Percentiles rank a stretch among this genome's conserved stretches.
These are phyloP conservation scores for Amblyteles armatorius DNA, from an alignment of 2,888 invertebrate genomes.

Conservation along the genomic window DNA sequence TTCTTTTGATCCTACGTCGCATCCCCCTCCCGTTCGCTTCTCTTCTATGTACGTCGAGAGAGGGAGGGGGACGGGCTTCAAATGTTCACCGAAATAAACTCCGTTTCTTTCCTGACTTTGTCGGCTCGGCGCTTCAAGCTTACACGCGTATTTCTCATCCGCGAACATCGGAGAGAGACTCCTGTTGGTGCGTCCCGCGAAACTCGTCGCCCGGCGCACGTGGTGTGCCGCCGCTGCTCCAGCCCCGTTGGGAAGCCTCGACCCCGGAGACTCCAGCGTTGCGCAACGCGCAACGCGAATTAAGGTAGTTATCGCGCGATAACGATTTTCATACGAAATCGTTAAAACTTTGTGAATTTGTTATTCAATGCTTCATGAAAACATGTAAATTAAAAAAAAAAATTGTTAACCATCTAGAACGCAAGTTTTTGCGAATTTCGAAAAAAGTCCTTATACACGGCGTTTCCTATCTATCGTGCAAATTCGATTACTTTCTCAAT, in stretches of 20 bases:
- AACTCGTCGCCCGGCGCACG: constrained; percentile 1
- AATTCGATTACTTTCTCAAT: no score
- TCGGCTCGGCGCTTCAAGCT: not conserved
- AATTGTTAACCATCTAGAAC: no score
- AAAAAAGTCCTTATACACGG: no score
- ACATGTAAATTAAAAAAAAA: no score
- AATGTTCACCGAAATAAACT: not conserved
- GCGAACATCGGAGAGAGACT: not conserved
- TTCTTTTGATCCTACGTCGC: constrained; percentile 70
- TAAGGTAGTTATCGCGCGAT: not conserved
- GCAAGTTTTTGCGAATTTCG: no score
- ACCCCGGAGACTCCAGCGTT: constrained; percentile 47
- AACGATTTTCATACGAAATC: no score
- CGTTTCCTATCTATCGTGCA: no score
- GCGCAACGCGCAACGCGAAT: constrained; percentile 45
- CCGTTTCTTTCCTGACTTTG: not conserved
- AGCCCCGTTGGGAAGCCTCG: constrained; percentile 10
- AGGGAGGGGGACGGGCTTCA: not conserved
- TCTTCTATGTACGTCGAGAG: not conserved
- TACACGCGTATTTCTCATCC: not conserved
- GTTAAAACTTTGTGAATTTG: no score
- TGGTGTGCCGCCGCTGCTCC: not conserved
- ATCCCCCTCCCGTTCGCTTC: not conserved
- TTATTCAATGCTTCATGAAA: no score
- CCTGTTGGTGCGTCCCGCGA: not conserved